Evolutionary conservation across 2,113 vertebrate genomes (phyloP), one percentile per base, ranked within the genome.

Genomic region (Daubentonia madagascariensis): DNA sequence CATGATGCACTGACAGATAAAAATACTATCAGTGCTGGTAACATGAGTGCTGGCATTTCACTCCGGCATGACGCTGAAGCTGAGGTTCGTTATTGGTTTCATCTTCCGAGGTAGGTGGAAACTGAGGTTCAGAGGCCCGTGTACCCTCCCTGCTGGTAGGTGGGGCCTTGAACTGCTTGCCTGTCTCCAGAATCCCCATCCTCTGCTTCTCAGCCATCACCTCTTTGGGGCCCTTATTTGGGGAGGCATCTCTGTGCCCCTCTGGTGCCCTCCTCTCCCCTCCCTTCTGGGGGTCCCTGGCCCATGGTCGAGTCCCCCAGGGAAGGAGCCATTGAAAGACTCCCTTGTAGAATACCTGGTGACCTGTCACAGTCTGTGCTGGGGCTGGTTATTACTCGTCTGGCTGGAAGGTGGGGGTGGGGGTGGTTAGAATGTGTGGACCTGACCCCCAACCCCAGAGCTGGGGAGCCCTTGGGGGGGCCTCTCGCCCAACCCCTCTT

Each of bases 101-200:
- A 79, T 88, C 86, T 93, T 87, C 72, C 5, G 78, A 86, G 68
- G 73, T 61, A 25, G 91, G 95, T 63, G 73, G 84, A 96, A 88
- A 54, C 61, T 0, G 68, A 95, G 61, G 91, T 83, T 94, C 54
- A 37, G 30, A 35, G 7, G 18, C 43, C 73, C 28, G 0, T 0
- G 25, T 1, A 14, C 65, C 7, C 1, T 54, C 22, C n/a, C 14
- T 0, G 0, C 50, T 35, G 67, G 54, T 37, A 7, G 48, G 54
- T 85, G 76, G 72, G 63, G 25, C 17, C 25, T 35, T 37, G 73
- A 50, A n/a, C 75, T 1, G 68, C n/a, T 73, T 65, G n/a, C 54
- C 45, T 67, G 40, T 72, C 54, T 18, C 18, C 70, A 63, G n/a
- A 70, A 59, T 20, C 61, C 5, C 54, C 22, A 17, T 4, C 35